Base-by-base conservation (phyloP, 2,113 vertebrate genomes). In the Nothoprocta pentlandii region DNA sequence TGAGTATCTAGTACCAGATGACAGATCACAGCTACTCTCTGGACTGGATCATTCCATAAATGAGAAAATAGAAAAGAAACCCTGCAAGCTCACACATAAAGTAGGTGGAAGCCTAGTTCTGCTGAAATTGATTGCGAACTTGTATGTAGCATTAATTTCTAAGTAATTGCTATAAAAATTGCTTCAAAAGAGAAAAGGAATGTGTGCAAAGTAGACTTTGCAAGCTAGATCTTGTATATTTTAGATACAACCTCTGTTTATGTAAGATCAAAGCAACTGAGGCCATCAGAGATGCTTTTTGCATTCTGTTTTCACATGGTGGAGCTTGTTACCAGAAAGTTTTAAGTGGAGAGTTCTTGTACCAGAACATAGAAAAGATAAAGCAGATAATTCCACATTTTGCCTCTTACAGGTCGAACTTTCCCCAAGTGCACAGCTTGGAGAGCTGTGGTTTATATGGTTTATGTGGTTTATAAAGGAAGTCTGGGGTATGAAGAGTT, bases 11-110 rank as follows among this genome's bases (percentile, higher is more conserved):
- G 67, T 74, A 90, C 66, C 32, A 77, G 78, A 78, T 92, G 92
- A 83, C 71, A 83, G 66, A 76, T 68, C 94, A 58, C 70, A 94
- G 76, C 88, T 88, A 23, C 56, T 90, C 42, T 95, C 77, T 74
- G 70, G 84, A 49, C 80, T 85, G 56, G 32, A 85, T 88, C 54
- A 32, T 59, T 46, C 69, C 53, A 87, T 66, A 85, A 95, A 81
- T 2, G 19, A 62, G 64, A 75, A 84, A 95, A 80, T 12, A 67
- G 58, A 49, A 71, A 87, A 93, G 76, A 26, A 91, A 30, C 16
- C 61, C 56, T 79, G 58, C 49, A 90, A 94, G 80, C 39, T 41
- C n/a, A 41, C n/a, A 41, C 69, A 78, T 0, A 3, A 87, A 78
- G 68, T 7, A n/a, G 26, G 53, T 87, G 44, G 88, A 94, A 86